Conservation (phyloP, 2,888 invertebrate species). For the Balanococcus diminutus region DNA sequence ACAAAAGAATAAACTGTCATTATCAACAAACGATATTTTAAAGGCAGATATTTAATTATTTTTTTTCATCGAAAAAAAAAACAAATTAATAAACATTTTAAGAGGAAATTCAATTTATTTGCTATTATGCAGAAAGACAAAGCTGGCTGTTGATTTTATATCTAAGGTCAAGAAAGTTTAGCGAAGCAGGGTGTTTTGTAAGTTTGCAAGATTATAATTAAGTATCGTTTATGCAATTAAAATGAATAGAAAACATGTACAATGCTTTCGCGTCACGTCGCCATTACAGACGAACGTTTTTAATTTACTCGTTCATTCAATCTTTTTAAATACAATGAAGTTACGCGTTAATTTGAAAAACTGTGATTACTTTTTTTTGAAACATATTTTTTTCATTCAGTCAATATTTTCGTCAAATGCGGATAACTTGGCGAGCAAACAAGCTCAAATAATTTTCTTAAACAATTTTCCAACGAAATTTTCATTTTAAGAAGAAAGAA, state of each 20-base stretch:
- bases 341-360: slow-evolving; percentile 16
- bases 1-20: neutral
- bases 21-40: neutral
- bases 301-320: neutral
- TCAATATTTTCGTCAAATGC: neutral
- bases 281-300: neutral
- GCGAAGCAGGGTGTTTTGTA: neutral
- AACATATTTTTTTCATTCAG: neutral
- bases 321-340: neutral
- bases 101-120: neutral
- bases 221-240: slow-evolving; percentile 1
- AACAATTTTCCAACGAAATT: neutral
- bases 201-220: neutral
- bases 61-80: neutral
- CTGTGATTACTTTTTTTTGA: neutral
- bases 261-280: neutral
- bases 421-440: neutral
- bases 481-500: neutral
- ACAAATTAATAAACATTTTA: neutral
- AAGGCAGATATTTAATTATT: neutral
- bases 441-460: neutral
- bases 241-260: neutral
- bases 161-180: neutral
- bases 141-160: neutral
- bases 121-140: neutral